Evolutionary conservation across 2,888 invertebrate species (phyloP), one percentile per base, ranked within the genome.

Genomic region (Agrilus mali): DNA sequence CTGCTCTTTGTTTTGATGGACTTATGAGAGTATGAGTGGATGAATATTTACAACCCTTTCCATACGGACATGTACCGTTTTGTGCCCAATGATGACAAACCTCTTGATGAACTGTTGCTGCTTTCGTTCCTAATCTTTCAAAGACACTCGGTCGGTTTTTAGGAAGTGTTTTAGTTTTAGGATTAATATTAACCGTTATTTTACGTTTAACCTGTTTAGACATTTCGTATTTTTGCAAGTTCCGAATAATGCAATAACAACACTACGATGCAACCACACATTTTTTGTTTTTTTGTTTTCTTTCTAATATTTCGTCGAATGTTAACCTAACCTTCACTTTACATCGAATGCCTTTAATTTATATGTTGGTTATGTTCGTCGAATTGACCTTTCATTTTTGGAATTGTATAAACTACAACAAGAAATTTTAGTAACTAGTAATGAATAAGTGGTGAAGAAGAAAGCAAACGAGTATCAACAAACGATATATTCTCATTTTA

Each of bases 51-150:
- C 84, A 84, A 64, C 71, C 76, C 70, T 83, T 83, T 59, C 82
- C 82, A 69, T 81, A 83, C 53, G 80, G 80, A 64, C 84, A 84
- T 63, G 74, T 81, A 58, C 84, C 84, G 72, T 77, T 80, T 62
- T 81, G 77, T 46, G 79, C 78, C 83, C 83, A 83, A 70, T 82
- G 82, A 63, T 82, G 77, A 63, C 83, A 83, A 67, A 76, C 78
- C 66, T 81, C 81, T 64, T 69, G 73, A 67, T 69, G 50, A 47
- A 60, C 54, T 27, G 73, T 66, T 48, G 71, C 70, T 60, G 82
- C 80, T 69, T 83, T 83, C 36, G 82, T 84, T 55, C 86, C 86
- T 59, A 86, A 75, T 57, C 86, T 76, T 69, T 86, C 86, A 69
- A 86, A 86, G 54, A 86, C 86, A 73, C 85, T 86, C 53, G 83